Evolutionary conservation across 2,888 invertebrate species (phyloP), one percentile per base, ranked within the genome.

Genomic region (Calephelis perditalis): DNA sequence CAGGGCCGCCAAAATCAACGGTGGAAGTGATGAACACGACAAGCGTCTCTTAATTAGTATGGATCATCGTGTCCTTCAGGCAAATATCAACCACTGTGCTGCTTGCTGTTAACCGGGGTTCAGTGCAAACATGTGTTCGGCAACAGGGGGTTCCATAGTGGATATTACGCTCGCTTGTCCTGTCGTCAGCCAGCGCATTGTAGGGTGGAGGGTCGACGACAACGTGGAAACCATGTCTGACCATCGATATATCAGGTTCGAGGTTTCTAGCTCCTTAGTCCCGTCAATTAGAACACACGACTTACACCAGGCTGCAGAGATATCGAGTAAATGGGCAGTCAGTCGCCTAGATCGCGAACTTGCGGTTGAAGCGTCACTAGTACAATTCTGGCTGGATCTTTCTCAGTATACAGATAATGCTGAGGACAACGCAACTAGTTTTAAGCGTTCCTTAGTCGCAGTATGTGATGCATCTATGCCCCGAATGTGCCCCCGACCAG

Each of bases 31-130:
- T 46, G 46, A 12, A 46, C 7, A 46, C 12, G 12, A 12, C 46
- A 12, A 12, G 12, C n/a, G n/a, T 26, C 46, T 12, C 46, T 12
- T 9, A 6, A 46, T 12, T 46, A 46, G 8, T 46, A 46, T 46
- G 46, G 46, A n/a, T 6, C n/a, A 46, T 12, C 46, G 46, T 7
- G 12, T 64, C 35, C 26, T 26, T 26, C 26, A 26, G 26, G 26
- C 26, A 3, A 26, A 26, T 26, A 26, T 26, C 26, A 26, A 56
- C 36, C 56, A 70, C 63, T 66, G 60, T 40, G 62, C 62, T 26
- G 11, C 36, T 11, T 7, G 37, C 4, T 6, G 37, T 7, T 37
- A 4, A 37, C 7, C 37, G 37, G 6, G 37, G 37, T 7, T 37
- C 37, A 37, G 37, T 37, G 7, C 6, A 37, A 7, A 37, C 37